phyloP scores from a whole-genome alignment of 2,888 invertebrate genomes.

The Apodemia mormo region DNA sequence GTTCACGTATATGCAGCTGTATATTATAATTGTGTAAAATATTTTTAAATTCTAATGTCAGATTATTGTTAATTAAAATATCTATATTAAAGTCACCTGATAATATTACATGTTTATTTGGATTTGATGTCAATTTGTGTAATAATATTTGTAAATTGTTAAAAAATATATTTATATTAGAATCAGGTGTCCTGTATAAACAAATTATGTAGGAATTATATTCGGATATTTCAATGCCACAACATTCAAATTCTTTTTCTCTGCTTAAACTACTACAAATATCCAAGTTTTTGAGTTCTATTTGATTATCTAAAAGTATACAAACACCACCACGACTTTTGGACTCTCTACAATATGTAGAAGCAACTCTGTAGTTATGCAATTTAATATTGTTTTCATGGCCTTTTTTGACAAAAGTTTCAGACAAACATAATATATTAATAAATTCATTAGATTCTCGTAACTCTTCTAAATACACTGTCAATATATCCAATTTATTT shows the following conservation, averaged over 20 bases:
- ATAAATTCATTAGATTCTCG: background rate
- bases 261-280: background rate
- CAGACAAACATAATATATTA: background rate
- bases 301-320: background rate
- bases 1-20: background rate
- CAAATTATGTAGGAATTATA: background rate
- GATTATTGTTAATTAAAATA: background rate
- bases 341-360: background rate
- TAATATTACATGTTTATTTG: background rate
- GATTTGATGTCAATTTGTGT: background rate
- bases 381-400: background rate
- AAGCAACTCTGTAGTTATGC: background rate
- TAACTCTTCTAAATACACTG: background rate
- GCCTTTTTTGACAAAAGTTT: background rate
- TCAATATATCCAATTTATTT: background rate
- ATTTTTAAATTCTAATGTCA: too few relatives aligned
- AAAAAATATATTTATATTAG: background rate
- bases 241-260: background rate
- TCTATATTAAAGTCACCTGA: background rate
- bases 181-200: background rate
- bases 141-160: background rate
- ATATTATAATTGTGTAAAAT: background rate
- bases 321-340: slow-evolving; percentile 2
- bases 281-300: background rate
- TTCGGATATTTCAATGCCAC: background rate